Percentiles rank a stretch among this genome's conserved stretches.
phyloP scores from a whole-genome alignment of 92 coral and sea anemone species.

The Parazoanthus darwini region DNA sequence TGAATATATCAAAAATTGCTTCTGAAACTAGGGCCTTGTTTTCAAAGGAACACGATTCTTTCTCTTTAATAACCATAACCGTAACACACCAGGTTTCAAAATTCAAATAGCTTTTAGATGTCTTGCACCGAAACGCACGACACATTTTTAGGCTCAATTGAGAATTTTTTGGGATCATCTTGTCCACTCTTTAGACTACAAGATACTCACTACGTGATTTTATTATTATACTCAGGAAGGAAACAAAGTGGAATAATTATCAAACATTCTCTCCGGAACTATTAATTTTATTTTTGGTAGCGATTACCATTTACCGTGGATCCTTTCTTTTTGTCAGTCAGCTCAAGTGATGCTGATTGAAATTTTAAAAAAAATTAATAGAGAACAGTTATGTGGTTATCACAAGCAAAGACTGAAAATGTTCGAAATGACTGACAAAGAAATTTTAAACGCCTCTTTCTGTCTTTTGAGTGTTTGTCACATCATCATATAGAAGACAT shows the following conservation, averaged over 20 bases:
- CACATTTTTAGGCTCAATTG: not conserved
- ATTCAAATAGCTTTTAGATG: no score
- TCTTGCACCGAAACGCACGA: no score
- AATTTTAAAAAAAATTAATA: not conserved
- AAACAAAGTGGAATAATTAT: constrained; percentile 14
- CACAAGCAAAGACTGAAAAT: not conserved
- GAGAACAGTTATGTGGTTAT: not conserved
- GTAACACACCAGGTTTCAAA: no score
- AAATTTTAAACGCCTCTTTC: not conserved
- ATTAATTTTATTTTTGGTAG: constrained; percentile 29
- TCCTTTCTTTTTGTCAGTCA: not conserved
- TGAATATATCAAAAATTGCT: no score
- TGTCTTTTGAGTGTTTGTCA: not conserved
- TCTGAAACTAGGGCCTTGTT: no score
- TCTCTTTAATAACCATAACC: no score
- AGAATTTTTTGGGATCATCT: not conserved
- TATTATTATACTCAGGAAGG: constrained; percentile 21
- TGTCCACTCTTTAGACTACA: not conserved
- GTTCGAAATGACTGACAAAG: not conserved
- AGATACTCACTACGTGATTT: constrained; percentile 4
- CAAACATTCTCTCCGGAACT: constrained; percentile 35
- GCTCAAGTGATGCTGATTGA: constrained; percentile 13
- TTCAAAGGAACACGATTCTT: no score
- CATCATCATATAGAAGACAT: not conserved
- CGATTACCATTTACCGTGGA: not conserved